These are phyloP conservation scores for Crotalus horridus DNA, from an alignment of 2,113 vertebrate species.

Conservation along the genomic window DNA sequence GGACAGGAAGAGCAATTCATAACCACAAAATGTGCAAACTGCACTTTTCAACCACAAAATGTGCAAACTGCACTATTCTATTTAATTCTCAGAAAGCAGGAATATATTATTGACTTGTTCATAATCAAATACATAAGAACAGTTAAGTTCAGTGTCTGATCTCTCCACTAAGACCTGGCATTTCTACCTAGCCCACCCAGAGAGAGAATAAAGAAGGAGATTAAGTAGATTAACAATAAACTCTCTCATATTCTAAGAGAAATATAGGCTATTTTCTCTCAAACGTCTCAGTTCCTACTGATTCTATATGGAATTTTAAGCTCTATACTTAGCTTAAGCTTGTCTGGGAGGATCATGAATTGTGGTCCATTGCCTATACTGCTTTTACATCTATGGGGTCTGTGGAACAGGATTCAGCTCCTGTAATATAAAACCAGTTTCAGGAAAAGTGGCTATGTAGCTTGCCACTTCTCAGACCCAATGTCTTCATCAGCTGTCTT, in stretches of 20 bases:
- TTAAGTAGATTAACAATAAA: neutral
- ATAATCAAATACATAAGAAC: neutral
- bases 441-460: neutral
- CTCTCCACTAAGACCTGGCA: neutral
- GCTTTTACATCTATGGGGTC: neutral
- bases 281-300: neutral
- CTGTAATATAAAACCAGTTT: neutral
- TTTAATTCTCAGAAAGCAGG: neutral
- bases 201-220: neutral
- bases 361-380: neutral
- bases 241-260: neutral
- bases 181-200: slow-evolving; percentile 5
- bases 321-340: neutral
- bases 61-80: neutral
- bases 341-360: neutral
- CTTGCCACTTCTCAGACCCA: neutral
- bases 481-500: neutral
- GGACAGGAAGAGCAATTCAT: neutral
- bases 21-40: neutral
- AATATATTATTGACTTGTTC: neutral
- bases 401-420: neutral
- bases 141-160: neutral
- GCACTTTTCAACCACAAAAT: neutral
- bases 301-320: neutral
- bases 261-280: slow-evolving; percentile 22